phyloP scores from a whole-genome alignment of 2,888 invertebrate species.

The Luperina nickerlii region DNA sequence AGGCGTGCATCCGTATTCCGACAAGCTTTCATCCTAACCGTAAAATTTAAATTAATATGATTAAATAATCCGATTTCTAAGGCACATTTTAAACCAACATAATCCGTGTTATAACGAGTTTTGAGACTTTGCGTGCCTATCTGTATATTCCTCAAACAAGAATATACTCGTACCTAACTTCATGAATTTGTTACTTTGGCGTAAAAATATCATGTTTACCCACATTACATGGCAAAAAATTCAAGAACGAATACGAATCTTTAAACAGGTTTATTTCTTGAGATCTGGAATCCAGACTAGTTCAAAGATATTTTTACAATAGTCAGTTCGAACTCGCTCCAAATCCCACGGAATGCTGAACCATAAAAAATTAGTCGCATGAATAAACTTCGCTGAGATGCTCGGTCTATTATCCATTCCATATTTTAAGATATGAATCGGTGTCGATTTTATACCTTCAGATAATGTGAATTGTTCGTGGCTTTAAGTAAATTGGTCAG shows the following conservation, averaged over 20 bases:
- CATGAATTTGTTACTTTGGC: conserved; percentile 13
- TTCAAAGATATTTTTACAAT: conserved; percentile 32
- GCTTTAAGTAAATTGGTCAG: conserved; percentile 49
- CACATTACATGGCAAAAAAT: not conserved
- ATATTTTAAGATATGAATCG: conserved; percentile 43
- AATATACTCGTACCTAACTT: conserved; percentile 21
- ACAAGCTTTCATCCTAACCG: conserved; percentile 34
- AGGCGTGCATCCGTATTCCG: conserved; percentile 37
- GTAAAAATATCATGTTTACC: conserved; percentile 1
- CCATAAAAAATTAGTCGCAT: conserved; percentile 66
- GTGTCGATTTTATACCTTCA: conserved; percentile 20
- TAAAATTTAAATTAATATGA: conserved; percentile 41
- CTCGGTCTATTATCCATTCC: conserved; percentile 54
- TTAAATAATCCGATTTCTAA: conserved; percentile 39
- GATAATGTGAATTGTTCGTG: conserved; percentile 35
- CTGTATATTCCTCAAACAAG: conserved; percentile 24
- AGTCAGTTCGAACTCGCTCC: conserved; percentile 39
- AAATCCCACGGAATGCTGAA: conserved; percentile 65
- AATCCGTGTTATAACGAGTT: conserved; percentile 56
- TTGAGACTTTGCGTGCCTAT: conserved; percentile 25
- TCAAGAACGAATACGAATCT: not conserved
- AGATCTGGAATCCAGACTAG: conserved; percentile 6
- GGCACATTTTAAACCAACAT: conserved; percentile 35
- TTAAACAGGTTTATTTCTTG: not conserved
- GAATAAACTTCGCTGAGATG: conserved; percentile 60